Evolutionary conservation across 2,113 vertebrate genomes (phyloP).

Genomic region (Chionodraco myersi): DNA sequence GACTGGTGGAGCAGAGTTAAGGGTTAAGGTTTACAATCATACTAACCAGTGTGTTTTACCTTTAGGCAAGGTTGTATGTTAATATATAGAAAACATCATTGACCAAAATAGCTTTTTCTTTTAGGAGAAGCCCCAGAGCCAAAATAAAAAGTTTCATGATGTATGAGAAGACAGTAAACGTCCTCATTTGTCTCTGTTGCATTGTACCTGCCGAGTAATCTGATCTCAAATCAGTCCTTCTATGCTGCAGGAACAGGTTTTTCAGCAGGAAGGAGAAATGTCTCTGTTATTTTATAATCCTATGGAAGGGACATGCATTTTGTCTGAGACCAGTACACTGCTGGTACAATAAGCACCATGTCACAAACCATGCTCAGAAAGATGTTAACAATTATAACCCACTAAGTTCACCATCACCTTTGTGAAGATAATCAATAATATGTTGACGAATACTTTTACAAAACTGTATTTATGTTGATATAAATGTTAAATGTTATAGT

Average conservation of each 20-base stretch:
- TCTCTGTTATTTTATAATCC: background rate
- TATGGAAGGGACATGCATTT: background rate
- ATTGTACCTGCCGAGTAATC: slow-evolving; percentile 3
- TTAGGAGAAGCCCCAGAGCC: no score
- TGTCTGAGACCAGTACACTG: background rate
- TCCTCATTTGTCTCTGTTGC: background rate
- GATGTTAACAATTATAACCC: no score
- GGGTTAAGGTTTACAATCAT: no score
- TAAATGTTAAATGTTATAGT: no score
- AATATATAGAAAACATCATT: background rate
- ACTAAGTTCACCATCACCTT: no score
- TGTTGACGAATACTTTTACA: no score
- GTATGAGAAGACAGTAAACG: background rate
- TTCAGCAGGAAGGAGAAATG: background rate
- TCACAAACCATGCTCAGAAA: background rate
- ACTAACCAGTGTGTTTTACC: no score
- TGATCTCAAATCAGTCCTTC: background rate
- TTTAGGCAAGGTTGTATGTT: background rate
- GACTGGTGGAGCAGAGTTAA: background rate
- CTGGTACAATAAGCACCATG: background rate
- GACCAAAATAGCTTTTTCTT: no score
- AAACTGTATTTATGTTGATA: no score
- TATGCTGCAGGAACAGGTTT: background rate
- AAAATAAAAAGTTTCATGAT: no score
- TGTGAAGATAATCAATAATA: no score